Evolutionary conservation across 1,140 invertebrate genomes (phyloP).

Genomic region (Trinorchestia longiramus): DNA sequence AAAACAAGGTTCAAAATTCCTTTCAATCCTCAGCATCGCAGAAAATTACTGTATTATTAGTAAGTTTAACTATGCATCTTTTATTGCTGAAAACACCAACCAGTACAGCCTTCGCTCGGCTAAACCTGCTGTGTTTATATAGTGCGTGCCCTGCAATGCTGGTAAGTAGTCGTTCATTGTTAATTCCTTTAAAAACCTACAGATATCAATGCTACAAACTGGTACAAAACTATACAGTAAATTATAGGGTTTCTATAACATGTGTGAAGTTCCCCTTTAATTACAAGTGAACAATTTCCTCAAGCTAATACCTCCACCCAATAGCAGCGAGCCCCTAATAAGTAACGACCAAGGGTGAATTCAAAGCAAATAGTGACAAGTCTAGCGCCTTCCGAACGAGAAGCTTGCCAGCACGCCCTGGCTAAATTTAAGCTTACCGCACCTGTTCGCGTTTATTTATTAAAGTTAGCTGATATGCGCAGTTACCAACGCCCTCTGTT

Average conservation of each 20-base stretch:
- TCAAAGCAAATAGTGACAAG: neutral
- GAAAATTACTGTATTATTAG: neutral
- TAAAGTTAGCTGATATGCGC: constrained; percentile 43
- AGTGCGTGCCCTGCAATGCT: neutral
- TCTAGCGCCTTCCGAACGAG: neutral
- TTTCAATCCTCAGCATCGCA: neutral
- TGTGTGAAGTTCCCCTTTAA: neutral
- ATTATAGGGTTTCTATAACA: neutral
- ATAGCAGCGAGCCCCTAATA: neutral
- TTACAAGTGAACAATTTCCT: neutral
- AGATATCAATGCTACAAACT: neutral
- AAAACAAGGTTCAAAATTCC: no score
- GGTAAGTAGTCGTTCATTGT: neutral
- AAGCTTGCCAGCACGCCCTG: neutral
- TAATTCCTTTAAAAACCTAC: neutral
- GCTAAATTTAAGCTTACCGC: constrained; percentile 48
- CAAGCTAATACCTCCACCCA: neutral
- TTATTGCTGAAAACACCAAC: neutral
- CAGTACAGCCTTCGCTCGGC: neutral
- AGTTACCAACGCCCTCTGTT: constrained; percentile 40
- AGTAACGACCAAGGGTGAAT: neutral
- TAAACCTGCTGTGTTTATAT: neutral
- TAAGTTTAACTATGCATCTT: neutral
- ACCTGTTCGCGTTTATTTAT: constrained; percentile 51
- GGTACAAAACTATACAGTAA: neutral